Percentiles rank a stretch among this genome's conserved stretches.
phyloP scores from a whole-genome alignment of 1,140 invertebrate genomes.

The Carcinoscorpius rotundicauda region DNA sequence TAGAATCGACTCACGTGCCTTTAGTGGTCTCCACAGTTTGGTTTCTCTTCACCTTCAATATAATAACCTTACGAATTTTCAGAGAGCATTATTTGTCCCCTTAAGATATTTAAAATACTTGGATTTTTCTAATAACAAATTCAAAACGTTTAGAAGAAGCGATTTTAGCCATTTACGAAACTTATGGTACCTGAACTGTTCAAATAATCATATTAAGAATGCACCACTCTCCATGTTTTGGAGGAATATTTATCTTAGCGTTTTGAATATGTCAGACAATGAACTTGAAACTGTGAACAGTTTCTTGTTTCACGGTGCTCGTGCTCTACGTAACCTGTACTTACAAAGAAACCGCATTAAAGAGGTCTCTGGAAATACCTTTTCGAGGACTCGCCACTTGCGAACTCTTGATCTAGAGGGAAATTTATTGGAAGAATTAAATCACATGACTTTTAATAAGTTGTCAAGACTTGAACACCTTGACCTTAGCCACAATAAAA shows the following conservation, averaged over 20 bases:
- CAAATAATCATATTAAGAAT: constrained; percentile 65
- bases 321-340: constrained; percentile 64
- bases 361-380: constrained; percentile 36
- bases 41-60: constrained; percentile 61
- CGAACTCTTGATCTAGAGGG: constrained; percentile 73
- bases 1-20: constrained; percentile 38
- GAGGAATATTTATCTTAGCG: constrained; percentile 65
- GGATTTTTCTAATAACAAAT: constrained; percentile 62
- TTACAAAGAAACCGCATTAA: constrained; percentile 68
- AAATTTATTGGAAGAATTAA: constrained; percentile 65
- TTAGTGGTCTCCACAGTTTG: constrained; percentile 28
- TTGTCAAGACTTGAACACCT: constrained; percentile 63
- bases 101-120: constrained; percentile 58
- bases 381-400: constrained; percentile 51
- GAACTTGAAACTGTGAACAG: constrained; percentile 65
- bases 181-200: constrained; percentile 68
- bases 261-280: constrained; percentile 67
- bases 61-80: constrained; percentile 57
- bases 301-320: constrained; percentile 76
- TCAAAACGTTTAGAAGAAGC: constrained; percentile 62
- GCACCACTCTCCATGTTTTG: constrained; percentile 64
- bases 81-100: constrained; percentile 64
- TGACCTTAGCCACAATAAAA: constrained; percentile 58
- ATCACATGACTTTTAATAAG: constrained; percentile 85
- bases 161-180: constrained; percentile 70